phyloP scores from a whole-genome alignment of 1,140 invertebrate genomes.

The Leptinotarsa texana region DNA sequence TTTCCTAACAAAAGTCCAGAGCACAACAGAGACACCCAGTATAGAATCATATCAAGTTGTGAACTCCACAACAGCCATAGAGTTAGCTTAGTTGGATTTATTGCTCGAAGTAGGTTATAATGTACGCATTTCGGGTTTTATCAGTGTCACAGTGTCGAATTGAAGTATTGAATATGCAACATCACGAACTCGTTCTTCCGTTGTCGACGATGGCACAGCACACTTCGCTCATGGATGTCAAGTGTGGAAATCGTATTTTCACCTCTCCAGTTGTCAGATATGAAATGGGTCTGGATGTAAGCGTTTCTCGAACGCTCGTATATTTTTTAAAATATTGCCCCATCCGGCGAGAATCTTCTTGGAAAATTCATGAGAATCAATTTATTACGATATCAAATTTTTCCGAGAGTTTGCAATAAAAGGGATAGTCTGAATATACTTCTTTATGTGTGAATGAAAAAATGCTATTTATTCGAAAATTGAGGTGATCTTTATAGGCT shows the following conservation, averaged over 20 bases:
- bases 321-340: not conserved
- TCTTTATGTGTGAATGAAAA: too few relatives aligned
- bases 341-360: not conserved
- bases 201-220: constrained; percentile 1
- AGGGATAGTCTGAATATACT: too few relatives aligned
- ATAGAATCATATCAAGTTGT: too few relatives aligned
- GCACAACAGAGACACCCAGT: too few relatives aligned
- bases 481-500: too few relatives aligned
- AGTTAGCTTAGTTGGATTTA: not conserved
- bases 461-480: too few relatives aligned
- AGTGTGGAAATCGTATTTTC: not conserved
- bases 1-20: too few relatives aligned
- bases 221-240: not conserved
- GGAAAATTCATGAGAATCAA: constrained; percentile 1
- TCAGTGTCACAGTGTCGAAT: constrained; percentile 2
- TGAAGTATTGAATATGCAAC: constrained; percentile 6
- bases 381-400: not conserved
- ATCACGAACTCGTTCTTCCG: constrained; percentile 3
- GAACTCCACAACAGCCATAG: not conserved
- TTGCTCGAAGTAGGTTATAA: not conserved
- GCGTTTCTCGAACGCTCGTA: not conserved
- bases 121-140: not conserved
- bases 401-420: too few relatives aligned
- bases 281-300: not conserved
- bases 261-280: constrained; percentile 5